phyloP scores from a whole-genome alignment of 2,113 vertebrate species.

The Sinocyclocheilus rhinocerous region DNA sequence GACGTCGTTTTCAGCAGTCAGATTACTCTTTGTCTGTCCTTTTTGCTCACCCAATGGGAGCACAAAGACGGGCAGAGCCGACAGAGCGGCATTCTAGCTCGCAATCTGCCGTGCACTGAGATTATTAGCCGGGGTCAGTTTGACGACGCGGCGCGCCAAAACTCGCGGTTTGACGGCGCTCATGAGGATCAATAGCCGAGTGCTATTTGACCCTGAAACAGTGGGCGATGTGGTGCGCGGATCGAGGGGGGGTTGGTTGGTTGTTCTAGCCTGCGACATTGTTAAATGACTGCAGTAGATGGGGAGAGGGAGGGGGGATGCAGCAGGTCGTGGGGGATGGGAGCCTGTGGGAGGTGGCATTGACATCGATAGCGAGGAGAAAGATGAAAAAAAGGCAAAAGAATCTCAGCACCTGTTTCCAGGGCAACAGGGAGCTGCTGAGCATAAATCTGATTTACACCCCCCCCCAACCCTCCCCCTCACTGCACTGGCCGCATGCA shows the following conservation, averaged over 20 bases:
- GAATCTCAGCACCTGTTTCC: conserved; percentile 82
- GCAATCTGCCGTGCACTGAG: conserved; percentile 1
- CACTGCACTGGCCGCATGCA: conserved; percentile 72
- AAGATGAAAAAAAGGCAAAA: conserved; percentile 70
- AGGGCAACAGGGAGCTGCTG: conserved; percentile 81
- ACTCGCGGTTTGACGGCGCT: conserved; percentile 38
- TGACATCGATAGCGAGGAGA: conserved; percentile 73
- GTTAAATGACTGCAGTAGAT: conserved; percentile 78
- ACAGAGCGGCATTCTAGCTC: conserved; percentile 6
- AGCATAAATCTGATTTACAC: conserved; percentile 68
- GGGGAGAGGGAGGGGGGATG: conserved; percentile 56
- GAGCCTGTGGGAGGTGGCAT: conserved; percentile 56
- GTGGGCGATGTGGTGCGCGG: conserved; percentile 20
- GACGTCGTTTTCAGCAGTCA: conserved; percentile 15
- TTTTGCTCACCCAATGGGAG: conserved; percentile 21
- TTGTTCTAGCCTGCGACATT: conserved; percentile 70
- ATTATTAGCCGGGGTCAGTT: conserved; percentile 59
- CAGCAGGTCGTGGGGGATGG: conserved; percentile 74
- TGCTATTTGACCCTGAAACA: conserved; percentile 54
- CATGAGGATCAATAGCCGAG: conserved; percentile 44
- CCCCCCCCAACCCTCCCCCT: not conserved
- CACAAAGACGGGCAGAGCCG: conserved; percentile 10
- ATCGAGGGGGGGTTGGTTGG: conserved; percentile 32
- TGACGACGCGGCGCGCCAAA: conserved; percentile 23
- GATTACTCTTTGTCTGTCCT: conserved; percentile 45